Evolutionary conservation across 2,888 invertebrate genomes (phyloP).

Genomic region (Tachina lurida): DNA sequence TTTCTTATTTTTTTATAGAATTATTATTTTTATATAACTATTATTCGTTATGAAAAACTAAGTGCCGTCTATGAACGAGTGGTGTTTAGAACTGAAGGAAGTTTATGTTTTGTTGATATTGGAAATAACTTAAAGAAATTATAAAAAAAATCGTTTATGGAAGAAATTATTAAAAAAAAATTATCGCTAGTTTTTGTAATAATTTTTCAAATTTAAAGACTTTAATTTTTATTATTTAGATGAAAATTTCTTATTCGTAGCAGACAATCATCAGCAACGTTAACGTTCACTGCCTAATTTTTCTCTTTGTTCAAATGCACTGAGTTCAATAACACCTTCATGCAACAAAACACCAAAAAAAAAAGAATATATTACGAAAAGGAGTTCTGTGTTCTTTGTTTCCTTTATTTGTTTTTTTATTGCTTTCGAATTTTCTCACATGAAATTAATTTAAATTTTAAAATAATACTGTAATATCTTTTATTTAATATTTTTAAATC

Average conservation of each 20-base stretch:
- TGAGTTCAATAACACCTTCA: constrained; percentile 64
- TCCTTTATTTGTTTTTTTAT: constrained; percentile 2
- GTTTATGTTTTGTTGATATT: background rate
- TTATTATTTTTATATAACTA: background rate
- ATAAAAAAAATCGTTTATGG: no score
- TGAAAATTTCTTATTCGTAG: background rate
- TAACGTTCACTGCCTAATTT: constrained; percentile 9
- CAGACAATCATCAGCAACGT: background rate
- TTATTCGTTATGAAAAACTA: no score
- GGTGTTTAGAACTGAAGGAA: constrained; percentile 8
- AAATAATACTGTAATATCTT: background rate
- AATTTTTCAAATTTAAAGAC: background rate
- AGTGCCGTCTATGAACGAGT: no score
- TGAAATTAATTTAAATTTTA: background rate
- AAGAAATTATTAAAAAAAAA: no score
- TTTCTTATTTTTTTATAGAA: background rate
- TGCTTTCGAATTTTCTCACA: constrained; percentile 22
- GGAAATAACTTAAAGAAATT: no score
- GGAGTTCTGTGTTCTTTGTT: constrained; percentile 30
- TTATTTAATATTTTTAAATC: constrained; percentile 1
- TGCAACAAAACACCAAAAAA: background rate
- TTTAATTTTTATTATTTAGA: background rate
- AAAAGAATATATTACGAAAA: background rate
- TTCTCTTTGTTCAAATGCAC: constrained; percentile 56
- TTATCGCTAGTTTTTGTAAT: background rate